Evolutionary conservation across 2,888 invertebrate species (phyloP), one percentile per base, ranked within the genome.

Genomic region (Nomada goodeniana): DNA sequence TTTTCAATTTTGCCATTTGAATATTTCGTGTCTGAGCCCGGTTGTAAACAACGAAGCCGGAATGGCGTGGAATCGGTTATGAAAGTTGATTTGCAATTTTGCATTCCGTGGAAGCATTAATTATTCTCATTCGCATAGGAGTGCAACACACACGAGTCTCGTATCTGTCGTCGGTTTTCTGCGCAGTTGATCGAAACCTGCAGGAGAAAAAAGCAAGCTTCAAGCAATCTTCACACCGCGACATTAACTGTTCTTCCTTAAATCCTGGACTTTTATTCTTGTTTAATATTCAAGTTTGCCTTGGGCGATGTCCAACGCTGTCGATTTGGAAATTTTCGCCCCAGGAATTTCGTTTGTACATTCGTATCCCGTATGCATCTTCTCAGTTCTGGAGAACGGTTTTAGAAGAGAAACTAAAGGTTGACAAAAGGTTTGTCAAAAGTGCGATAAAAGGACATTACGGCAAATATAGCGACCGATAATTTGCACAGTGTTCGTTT

Each of bases 201-300:
- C 13, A 36, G 9, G 11, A 23, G 23, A 57, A 47, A 44, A n/a
- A 59, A n/a, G 20, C 11, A 44, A 53, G 36, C 36, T 50, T 65
- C 20, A 29, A 65, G 2, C 23, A 18, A 64, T 64, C 63, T 15
- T 53, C 2, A 55, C 10, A 23, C 29, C n/a, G 47, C 44, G 50
- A 5, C 29, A 36, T 61, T 42, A 52, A 18, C 9, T 36, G 50
- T 47, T 61, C 26, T 63, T 74, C 57, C 79, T 67, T 61, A 67
- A 76, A 74, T 75, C 76, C 76, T 82, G 76, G 79, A 73, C 42
- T 79, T 79, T 82, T 72, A 79, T 82, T 69, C 72, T 64, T 72
- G 52, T 69, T 82, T 82, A 82, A 82, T 76, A 82, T 72, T 76
- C 79, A 69, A 61, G 82, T 73, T 79, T 60, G 63, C 79, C 82